Evolutionary conservation across 2,113 vertebrate species (phyloP), one percentile per base, ranked within the genome.

Genomic region (Mohoua ochrocephala): DNA sequence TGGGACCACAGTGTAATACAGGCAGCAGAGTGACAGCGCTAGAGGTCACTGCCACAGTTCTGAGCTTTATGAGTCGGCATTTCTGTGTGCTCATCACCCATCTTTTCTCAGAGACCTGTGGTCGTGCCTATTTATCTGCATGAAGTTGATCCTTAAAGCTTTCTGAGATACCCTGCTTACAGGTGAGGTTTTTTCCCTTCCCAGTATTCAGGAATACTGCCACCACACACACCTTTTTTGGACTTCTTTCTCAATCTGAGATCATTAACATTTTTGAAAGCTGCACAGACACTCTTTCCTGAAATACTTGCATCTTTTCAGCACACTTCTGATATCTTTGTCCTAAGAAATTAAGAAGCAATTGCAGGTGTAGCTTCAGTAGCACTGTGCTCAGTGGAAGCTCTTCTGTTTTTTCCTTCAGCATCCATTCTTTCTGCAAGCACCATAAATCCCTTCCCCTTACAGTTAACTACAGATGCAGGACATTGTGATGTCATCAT

Each of bases 1-100:
- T 44, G 45, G 3, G 9, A 22, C 45, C 1, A 0, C 17, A 18
- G 31, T 2, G 3, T 44, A 33, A 12, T 41, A 28, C 10, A 30
- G 28, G 28, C 20, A 31, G 42, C 35, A 54, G n/a, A 63, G 65
- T 56, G 76, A 53, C 44, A 63, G 30, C 1, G 1, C 33, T 42
- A 2, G 22, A 64, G 31, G 37, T 45, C 33, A 21, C 31, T 60
- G 41, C 10, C 44, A 24, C 9, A 11, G 15, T 26, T 64, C 11
- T 63, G 56, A 81, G 35, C 41, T 60, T 15, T 5, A 10, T 35
- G 30, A 9, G 17, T n/a, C 67, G 35, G 41, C 26, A 16, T 53
- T 65, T 87, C 53, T 67, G 28, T 44, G 71, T 76, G 19, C 27
- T n/a, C 18, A 3, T 47, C 4, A 2, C 13, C 13, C 1, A 1